Evolutionary conservation across 1,140 invertebrate species (phyloP), one percentile per base, ranked within the genome.

Genomic region (Lasioglossum baleicum): DNA sequence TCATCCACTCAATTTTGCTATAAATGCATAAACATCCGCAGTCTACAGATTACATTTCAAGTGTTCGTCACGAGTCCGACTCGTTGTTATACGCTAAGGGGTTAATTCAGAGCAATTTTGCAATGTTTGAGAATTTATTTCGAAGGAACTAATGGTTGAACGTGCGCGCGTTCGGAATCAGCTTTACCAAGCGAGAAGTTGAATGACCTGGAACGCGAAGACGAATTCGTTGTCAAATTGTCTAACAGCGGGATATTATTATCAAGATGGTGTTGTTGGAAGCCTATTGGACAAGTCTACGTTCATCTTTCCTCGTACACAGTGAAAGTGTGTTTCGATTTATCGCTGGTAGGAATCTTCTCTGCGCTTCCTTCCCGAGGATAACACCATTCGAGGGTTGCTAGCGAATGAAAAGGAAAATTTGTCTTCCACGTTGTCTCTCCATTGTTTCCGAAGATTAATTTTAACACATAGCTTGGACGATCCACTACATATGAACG

Each of bases 191-290:
- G 13, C 42, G 6, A 63, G 65, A 73, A 76, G n/a, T 26, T 56
- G 69, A 56, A 26, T 53, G 65, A 60, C 56, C 60, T 40, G 66
- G 40, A 26, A 51, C 75, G 22, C 48, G 69, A 85, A 89, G 87
- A 88, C 83, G 82, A 87, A 90, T 89, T 85, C 85, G 87, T 90
- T 90, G 88, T 88, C 86, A 85, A 89, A 89, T 89, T 89, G 88
- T 90, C 83, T 86, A 89, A 78, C 88, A 90, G 88, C 87, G 75
- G 88, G 89, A 76, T 78, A 80, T 89, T 88, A 86, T 89, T 89
- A 90, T 90, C 89, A 88, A 89, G 89, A 90, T 90, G 74, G 84
- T 86, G 81, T 83, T 80, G 73, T 26, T 53, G 56, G 53, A 68
- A 67, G 61, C 67, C 35, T 85, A 69, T 85, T 74, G 80, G 69